phyloP scores from a whole-genome alignment of 2,888 invertebrate genomes.

The Sthenelais limicola region DNA sequence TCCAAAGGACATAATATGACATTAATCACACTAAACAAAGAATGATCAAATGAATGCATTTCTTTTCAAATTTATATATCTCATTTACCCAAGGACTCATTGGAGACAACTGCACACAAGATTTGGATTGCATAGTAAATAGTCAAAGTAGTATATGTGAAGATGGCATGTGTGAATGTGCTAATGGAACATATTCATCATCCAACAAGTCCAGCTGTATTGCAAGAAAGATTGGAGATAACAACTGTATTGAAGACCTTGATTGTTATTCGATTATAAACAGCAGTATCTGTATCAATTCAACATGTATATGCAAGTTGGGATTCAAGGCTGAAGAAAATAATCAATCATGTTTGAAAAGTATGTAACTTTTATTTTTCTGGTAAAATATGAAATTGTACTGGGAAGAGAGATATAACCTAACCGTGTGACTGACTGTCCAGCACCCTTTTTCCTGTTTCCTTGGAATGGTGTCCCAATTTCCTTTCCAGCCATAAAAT shows the following conservation, averaged over 20 bases:
- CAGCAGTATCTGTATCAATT: neutral
- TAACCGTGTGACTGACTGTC: too few species aligned
- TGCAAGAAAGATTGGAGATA: neutral
- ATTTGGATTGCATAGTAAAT: neutral
- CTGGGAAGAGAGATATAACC: too few species aligned
- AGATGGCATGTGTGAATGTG: neutral
- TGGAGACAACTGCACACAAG: conserved; percentile 1
- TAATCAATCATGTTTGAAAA: neutral
- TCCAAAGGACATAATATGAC: neutral
- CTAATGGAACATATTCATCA: neutral
- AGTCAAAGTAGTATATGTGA: neutral
- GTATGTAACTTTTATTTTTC: too few species aligned
- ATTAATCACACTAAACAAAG: neutral
- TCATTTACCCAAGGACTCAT: neutral
- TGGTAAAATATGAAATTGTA: too few species aligned
- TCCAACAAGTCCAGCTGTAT: neutral
- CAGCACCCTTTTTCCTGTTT: too few species aligned
- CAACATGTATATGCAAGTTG: conserved; percentile 8
- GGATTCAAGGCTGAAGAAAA: neutral
- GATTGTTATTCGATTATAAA: neutral
- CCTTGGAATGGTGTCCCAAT: too few species aligned
- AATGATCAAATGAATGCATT: neutral
- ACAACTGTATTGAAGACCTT: neutral
- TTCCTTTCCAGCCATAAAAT: too few species aligned
- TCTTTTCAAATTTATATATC: neutral